Conservation (phyloP, 2,888 invertebrate species). For the Incurvaria masculella region DNA sequence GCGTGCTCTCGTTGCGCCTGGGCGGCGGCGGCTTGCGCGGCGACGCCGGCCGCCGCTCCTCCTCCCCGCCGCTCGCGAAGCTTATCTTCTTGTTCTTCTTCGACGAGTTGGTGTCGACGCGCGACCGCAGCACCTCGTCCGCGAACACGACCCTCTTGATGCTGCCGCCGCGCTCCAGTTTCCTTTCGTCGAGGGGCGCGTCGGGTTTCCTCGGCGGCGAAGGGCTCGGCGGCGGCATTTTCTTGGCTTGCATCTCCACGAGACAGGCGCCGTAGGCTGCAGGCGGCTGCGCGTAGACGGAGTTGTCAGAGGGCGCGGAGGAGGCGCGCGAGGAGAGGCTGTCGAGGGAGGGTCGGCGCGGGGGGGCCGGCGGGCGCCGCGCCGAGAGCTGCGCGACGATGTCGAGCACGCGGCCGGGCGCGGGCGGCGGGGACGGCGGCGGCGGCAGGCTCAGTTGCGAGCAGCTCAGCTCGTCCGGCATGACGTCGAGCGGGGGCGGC, state of each 20-base stretch:
- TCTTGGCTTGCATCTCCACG: slow-evolving; percentile 55
- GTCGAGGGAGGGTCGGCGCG: slow-evolving; percentile 55
- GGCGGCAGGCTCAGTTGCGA: slow-evolving; percentile 75
- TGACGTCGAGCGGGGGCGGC: slow-evolving; percentile 53
- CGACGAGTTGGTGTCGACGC: slow-evolving; percentile 35
- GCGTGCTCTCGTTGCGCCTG: slow-evolving; percentile 70
- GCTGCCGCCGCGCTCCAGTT: slow-evolving; percentile 46
- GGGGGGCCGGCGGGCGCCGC: slow-evolving; percentile 29
- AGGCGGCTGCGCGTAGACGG: slow-evolving; percentile 32
- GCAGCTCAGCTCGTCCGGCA: slow-evolving; percentile 57
- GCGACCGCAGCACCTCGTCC: slow-evolving; percentile 43
- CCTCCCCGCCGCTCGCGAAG: slow-evolving; percentile 55
- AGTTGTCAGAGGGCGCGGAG: slow-evolving; percentile 41
- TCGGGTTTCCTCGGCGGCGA: slow-evolving; percentile 31
- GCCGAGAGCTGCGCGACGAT: slow-evolving; percentile 34
- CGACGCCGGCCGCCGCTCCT: slow-evolving; percentile 51
- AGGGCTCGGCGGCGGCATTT: slow-evolving; percentile 38
- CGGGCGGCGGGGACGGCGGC: slow-evolving; percentile 59
- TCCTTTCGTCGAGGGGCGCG: slow-evolving; percentile 31
- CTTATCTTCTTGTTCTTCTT: slow-evolving; percentile 63
- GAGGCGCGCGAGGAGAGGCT: slow-evolving; percentile 54
- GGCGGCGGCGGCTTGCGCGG: slow-evolving; percentile 72
- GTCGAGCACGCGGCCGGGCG: slow-evolving; percentile 38
- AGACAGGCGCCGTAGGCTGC: slow-evolving; percentile 51
- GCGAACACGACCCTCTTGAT: slow-evolving; percentile 61